phyloP scores from a whole-genome alignment of 2,797 vertebrate species.

The Eidolon dupreanum region DNA sequence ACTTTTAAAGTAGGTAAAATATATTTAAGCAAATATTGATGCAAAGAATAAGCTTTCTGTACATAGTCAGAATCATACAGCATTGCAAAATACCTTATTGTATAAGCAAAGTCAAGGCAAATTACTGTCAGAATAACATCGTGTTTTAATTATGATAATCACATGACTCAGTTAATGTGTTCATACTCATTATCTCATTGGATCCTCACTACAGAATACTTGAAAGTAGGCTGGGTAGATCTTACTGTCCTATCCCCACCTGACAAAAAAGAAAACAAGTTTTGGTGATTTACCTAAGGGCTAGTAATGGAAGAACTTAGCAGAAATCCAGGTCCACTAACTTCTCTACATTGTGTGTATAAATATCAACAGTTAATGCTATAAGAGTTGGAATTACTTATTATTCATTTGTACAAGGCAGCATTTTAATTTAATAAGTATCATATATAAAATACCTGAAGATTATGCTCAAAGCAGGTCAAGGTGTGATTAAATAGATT shows the following conservation, averaged over 20 bases:
- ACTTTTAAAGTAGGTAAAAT: constrained; percentile 2
- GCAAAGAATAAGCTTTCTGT: neutral
- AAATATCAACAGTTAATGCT: neutral
- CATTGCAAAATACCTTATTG: neutral
- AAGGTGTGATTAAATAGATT: constrained; percentile 89
- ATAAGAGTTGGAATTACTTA: constrained; percentile 25
- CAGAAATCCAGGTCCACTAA: neutral
- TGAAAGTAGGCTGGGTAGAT: neutral
- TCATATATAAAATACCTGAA: constrained; percentile 89
- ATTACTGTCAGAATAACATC: neutral
- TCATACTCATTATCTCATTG: neutral
- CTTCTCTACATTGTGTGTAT: neutral
- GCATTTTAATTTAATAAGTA: constrained; percentile 65
- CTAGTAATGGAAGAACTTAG: neutral
- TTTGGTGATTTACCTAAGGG: constrained; percentile 28
- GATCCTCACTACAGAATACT: constrained; percentile 1
- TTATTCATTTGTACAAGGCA: constrained; percentile 61
- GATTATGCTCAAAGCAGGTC: constrained; percentile 93
- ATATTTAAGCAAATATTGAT: neutral
- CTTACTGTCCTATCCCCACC: neutral
- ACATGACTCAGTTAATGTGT: neutral
- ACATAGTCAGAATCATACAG: neutral
- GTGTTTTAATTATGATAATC: constrained; percentile 28
- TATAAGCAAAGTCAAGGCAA: constrained; percentile 1
- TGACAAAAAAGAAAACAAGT: constrained; percentile 50